Evolutionary conservation across 1,140 invertebrate species (phyloP), one percentile per base, ranked within the genome.

Genomic region (Heterodera schachtii): DNA sequence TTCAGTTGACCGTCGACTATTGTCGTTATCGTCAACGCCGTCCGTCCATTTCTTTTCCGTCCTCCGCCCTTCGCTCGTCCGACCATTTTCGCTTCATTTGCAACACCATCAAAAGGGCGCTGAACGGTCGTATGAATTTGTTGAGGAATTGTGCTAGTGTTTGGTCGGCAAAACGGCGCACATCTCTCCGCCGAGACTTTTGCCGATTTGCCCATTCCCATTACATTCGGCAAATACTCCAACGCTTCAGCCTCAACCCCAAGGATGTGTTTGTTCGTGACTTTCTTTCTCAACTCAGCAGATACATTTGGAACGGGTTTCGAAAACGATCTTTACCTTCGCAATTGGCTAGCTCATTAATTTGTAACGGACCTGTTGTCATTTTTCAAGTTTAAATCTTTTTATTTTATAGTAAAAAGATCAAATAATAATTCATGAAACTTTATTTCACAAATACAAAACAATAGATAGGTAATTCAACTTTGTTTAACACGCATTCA

Each of bases 1-100:
- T 79, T 60, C 52, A 82, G 81, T n/a, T 82, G 70, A 67, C 81
- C n/a, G 81, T 82, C 4, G 81, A 82, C 82, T 82, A 82, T 52
- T 8, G 73, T 19, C 81, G 81, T 16, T 82, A 82, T 67, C 81
- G 81, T 31, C 19, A 43, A 44, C 21, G 64, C 47, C 60, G 16
- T 49, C 31, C 81, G 46, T 47, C 41, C 57, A 13, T 31, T 82
- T 43, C 75, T 70, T 74, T 49, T 75, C 52, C 46, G 57, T 41
- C 44, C 81, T 57, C 31, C 67, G 21, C 13, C 9, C 31, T 66
- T 8, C 52, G 52, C 0, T 31, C 13, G n/a, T 49, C 79, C 13
- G 75, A 80, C 6, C 52, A 66, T 4, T 81, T 81, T 47, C 67
- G 76, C 47, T 41, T 69, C 4, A 77, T 82, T 49, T 82, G 81